Conservation (phyloP, 2,888 invertebrate species). For the Trissonchulus latispiculum region DNA sequence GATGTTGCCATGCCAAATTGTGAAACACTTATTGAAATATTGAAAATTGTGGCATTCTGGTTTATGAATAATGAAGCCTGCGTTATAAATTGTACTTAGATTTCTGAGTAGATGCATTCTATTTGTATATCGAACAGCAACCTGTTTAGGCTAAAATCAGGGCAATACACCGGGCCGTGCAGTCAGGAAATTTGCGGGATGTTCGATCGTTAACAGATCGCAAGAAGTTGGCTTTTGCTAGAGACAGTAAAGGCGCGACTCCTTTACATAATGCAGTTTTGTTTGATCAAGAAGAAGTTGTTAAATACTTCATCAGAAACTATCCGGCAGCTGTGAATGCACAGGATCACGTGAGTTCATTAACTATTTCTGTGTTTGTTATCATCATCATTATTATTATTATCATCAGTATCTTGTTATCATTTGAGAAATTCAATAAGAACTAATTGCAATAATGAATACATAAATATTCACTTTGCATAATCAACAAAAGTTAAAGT, state of each 20-base stretch:
- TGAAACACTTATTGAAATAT: background rate
- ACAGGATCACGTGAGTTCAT: constrained; percentile 41
- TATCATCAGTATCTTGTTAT: too few species aligned
- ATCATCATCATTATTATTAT: too few species aligned
- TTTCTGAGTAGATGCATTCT: too few species aligned
- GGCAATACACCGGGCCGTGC: constrained; percentile 45
- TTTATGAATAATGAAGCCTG: too few species aligned
- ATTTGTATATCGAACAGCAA: too few species aligned
- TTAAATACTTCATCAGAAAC: constrained; percentile 56
- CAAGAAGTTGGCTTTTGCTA: constrained; percentile 49
- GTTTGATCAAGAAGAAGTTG: constrained; percentile 68
- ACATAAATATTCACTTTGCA: too few species aligned
- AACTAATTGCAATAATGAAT: too few species aligned
- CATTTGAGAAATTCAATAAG: too few species aligned
- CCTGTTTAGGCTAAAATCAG: constrained; percentile 43
- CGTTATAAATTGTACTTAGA: too few species aligned
- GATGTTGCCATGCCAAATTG: too few species aligned
- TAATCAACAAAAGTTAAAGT: too few species aligned
- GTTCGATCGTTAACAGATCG: constrained; percentile 47
- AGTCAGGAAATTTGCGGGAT: constrained; percentile 48
- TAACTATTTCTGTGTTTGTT: background rate
- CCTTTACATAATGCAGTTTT: constrained; percentile 43
- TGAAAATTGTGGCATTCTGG: too few species aligned
- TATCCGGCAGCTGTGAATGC: constrained; percentile 45
- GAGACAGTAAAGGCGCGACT: constrained; percentile 41